These are phyloP conservation scores for Pangasianodon gigas DNA, from an alignment of 2,113 vertebrate genomes.

Conservation along the genomic window DNA sequence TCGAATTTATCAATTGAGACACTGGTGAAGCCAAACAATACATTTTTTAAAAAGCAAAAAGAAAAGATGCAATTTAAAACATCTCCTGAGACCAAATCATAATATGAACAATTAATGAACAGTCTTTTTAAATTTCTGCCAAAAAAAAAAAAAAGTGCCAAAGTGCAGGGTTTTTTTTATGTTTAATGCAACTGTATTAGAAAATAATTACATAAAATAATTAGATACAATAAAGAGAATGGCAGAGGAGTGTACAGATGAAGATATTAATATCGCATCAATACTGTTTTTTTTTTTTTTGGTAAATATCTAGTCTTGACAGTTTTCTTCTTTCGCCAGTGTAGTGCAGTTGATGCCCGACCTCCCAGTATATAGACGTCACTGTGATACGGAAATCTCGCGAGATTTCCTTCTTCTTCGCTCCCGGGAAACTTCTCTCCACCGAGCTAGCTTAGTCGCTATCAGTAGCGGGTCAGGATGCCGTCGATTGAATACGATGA, in stretches of 20 bases:
- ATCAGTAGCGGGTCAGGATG: constrained; percentile 64
- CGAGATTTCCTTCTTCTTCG: constrained; percentile 8
- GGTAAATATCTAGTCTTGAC: neutral
- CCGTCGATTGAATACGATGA: constrained; percentile 79
- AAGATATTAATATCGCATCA: neutral
- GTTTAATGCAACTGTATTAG: neutral
- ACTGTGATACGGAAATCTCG: neutral
- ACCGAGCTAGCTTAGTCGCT: constrained; percentile 15
- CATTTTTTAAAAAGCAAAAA: neutral
- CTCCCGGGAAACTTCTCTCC: neutral
- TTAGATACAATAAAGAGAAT: too few relatives aligned
- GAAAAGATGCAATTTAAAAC: neutral
- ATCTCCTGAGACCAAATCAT: neutral
- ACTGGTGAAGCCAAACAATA: neutral
- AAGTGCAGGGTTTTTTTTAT: neutral
- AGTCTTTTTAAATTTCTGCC: too few relatives aligned
- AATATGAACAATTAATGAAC: too few relatives aligned
- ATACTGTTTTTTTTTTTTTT: neutral
- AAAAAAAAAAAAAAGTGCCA: neutral
- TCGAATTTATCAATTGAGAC: neutral
- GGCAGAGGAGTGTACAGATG: neutral
- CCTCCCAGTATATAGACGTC: neutral
- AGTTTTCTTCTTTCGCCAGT: neutral
- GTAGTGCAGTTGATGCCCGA: neutral
- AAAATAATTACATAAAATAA: neutral